phyloP scores from a whole-genome alignment of 2,113 vertebrate species.

The Charina bottae region DNA sequence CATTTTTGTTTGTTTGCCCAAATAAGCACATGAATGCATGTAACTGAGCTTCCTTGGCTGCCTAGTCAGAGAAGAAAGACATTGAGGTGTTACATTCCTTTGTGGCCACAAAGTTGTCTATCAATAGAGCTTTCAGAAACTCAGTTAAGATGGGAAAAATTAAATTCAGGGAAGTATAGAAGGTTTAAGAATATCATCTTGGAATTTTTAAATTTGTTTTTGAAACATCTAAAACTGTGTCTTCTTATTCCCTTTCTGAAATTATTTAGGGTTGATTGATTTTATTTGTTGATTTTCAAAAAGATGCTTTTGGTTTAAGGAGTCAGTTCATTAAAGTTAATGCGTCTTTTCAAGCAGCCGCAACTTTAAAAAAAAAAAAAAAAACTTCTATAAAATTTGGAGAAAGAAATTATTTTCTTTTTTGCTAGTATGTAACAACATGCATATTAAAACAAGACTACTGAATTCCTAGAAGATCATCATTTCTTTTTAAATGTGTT shows the following conservation, averaged over 20 bases:
- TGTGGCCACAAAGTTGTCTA: slow-evolving; percentile 1
- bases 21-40: slow-evolving; percentile 13
- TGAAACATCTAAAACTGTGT: not conserved
- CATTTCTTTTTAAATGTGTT: slow-evolving; percentile 20
- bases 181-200: not conserved
- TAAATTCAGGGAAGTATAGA: slow-evolving; percentile 15
- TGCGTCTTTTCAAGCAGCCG: not conserved
- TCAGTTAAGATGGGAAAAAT: not conserved
- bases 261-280: not conserved
- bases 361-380: not conserved
- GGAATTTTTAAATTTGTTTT: not conserved
- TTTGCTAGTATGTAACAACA: not conserved
- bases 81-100: not conserved
- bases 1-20: slow-evolving; percentile 33
- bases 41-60: not conserved
- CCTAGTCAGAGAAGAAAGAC: not conserved
- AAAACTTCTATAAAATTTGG: not conserved
- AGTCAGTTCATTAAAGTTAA: not conserved
- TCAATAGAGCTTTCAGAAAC: slow-evolving; percentile 23
- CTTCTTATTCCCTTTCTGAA: not conserved
- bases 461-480: not conserved
- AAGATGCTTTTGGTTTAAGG: not conserved
- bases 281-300: not conserved
- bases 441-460: not conserved
- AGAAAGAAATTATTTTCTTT: not conserved